Evolutionary conservation across 1,140 invertebrate species (phyloP).

Genomic region (Tigriopus japonicus): DNA sequence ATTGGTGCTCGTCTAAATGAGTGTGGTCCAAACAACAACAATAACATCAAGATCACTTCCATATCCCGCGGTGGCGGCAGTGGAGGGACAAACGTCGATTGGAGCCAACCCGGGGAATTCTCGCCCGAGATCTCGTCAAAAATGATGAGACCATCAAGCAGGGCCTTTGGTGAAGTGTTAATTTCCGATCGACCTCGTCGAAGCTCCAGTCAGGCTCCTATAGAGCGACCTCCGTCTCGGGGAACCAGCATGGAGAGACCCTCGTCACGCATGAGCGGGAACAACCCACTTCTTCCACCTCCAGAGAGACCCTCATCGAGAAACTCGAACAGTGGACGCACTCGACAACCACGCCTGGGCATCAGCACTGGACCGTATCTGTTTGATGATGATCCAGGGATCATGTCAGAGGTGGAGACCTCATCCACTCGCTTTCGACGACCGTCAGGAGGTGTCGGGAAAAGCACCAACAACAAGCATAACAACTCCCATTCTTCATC

Average conservation of each 20-base stretch:
- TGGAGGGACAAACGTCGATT: too few species aligned
- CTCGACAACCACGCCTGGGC: background rate
- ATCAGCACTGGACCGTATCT: slow-evolving; percentile 22
- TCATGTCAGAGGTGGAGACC: slow-evolving; percentile 92
- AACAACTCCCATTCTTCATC: background rate
- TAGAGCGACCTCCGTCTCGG: background rate
- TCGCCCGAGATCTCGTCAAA: too few species aligned
- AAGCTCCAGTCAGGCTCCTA: background rate
- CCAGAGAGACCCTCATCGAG: background rate
- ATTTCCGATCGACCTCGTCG: background rate
- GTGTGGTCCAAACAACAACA: too few species aligned
- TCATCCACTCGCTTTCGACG: slow-evolving; percentile 41
- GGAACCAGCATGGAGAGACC: background rate
- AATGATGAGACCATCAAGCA: too few species aligned
- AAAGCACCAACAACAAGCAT: background rate
- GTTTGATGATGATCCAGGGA: slow-evolving; percentile 83
- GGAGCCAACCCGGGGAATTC: too few species aligned
- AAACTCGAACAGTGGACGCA: background rate
- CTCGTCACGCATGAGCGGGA: background rate
- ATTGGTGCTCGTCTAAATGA: too few species aligned
- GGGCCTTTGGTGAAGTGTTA: too few species aligned
- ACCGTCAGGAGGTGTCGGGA: background rate
- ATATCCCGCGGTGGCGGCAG: too few species aligned
- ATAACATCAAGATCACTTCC: too few species aligned
- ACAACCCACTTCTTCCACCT: background rate